Conservation (phyloP, 2,797 vertebrate species). For the Lepilemur septentrionalis region DNA sequence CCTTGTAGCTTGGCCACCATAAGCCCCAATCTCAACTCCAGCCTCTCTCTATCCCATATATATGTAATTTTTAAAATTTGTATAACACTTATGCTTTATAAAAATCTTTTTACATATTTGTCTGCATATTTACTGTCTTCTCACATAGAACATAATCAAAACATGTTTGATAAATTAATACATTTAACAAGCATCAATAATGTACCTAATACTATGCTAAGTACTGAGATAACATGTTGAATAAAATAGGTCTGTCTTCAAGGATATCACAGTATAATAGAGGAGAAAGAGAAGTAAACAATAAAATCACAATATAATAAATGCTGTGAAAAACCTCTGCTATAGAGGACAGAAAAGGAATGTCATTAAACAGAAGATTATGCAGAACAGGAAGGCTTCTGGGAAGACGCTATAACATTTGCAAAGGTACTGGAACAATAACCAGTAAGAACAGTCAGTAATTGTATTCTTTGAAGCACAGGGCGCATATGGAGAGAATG, state of each 20-base stretch:
- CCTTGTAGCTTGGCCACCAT: background rate
- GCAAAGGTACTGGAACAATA: background rate
- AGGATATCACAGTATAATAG: background rate
- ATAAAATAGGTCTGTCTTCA: background rate
- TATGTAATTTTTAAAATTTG: background rate
- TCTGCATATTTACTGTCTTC: background rate
- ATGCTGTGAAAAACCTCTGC: background rate
- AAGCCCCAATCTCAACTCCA: background rate
- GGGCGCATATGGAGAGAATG: background rate
- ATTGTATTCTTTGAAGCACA: background rate
- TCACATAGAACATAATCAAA: background rate
- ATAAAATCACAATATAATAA: background rate
- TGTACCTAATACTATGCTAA: background rate
- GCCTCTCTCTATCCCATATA: background rate
- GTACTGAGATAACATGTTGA: background rate
- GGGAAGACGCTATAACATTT: background rate
- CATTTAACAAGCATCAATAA: background rate
- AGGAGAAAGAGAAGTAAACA: background rate
- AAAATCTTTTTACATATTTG: background rate
- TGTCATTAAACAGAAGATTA: background rate
- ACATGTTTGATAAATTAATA: background rate
- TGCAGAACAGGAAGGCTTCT: background rate
- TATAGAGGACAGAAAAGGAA: background rate
- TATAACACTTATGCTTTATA: background rate
- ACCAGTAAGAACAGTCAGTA: background rate